phyloP scores from a whole-genome alignment of 2,888 invertebrate genomes.

The Anticlea derivata region DNA sequence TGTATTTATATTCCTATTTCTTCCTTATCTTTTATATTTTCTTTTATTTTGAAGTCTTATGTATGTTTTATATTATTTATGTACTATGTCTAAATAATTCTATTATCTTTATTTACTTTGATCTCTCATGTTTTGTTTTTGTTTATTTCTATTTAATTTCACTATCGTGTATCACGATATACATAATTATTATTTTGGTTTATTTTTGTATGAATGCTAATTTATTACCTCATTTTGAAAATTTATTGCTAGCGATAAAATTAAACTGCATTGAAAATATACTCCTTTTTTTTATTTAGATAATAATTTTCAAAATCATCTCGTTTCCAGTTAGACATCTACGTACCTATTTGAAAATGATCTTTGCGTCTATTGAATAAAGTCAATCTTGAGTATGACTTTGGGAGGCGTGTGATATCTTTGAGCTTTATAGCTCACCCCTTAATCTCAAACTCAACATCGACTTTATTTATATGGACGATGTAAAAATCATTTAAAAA shows the following conservation, averaged over 20 bases:
- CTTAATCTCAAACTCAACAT: too few species aligned
- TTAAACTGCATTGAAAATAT: slow-evolving; percentile 30
- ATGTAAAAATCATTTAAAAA: too few species aligned
- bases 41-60: slow-evolving; percentile 16
- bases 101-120: slow-evolving; percentile 35
- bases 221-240: slow-evolving; percentile 41
- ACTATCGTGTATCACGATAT: slow-evolving; percentile 51
- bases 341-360: too few species aligned
- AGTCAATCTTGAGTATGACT: too few species aligned
- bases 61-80: slow-evolving; percentile 25
- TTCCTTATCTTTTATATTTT: too few species aligned
- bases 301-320: too few species aligned
- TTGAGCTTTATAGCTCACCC: too few species aligned
- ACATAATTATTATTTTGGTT: slow-evolving; percentile 40
- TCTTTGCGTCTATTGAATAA: too few species aligned
- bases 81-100: slow-evolving; percentile 37
- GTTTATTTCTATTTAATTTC: slow-evolving; percentile 45
- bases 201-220: slow-evolving; percentile 49
- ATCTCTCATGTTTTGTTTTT: slow-evolving; percentile 39
- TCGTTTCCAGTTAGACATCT: too few species aligned
- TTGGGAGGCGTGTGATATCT: too few species aligned
- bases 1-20: slow-evolving; percentile 32
- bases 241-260: slow-evolving; percentile 39
- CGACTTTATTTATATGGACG: too few species aligned
- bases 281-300: slow-evolving; percentile 1